phyloP scores from a whole-genome alignment of 2,888 invertebrate species.

The Kryphioiulus occultus region DNA sequence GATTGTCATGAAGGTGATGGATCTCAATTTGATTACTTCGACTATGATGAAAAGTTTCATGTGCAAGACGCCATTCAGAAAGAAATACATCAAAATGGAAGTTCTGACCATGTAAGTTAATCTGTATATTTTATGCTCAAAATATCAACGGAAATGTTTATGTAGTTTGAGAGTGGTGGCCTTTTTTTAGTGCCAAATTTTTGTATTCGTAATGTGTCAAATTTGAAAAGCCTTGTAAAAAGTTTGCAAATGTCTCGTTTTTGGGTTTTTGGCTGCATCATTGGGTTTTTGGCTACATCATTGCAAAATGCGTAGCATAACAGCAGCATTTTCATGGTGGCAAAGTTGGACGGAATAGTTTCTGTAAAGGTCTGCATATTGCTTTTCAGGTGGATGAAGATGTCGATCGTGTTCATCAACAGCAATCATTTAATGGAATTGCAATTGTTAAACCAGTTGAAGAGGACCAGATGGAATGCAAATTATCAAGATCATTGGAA shows the following conservation, averaged over 20 bases:
- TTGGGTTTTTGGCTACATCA: no score
- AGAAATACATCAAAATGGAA: background rate
- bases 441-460: slow-evolving; percentile 55
- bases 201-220: no score
- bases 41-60: background rate
- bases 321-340: no score
- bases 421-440: slow-evolving; percentile 58
- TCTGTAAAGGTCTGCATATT: background rate
- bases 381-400: slow-evolving; percentile 16
- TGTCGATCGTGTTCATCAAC: slow-evolving; percentile 52
- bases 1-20: slow-evolving; percentile 7
- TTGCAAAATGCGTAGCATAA: no score
- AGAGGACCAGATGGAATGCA: slow-evolving; percentile 53
- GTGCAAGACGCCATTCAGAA: background rate
- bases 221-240: no score
- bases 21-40: slow-evolving; percentile 35
- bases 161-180: background rate
- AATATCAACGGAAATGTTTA: background rate
- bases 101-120: slow-evolving; percentile 21
- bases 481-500: slow-evolving; percentile 61
- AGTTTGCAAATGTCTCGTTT: no score
- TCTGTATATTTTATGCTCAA: background rate
- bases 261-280: no score
- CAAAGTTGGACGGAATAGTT: no score
- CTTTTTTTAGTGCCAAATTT: background rate